Percentiles rank a stretch among this genome's conserved stretches.
phyloP scores from a whole-genome alignment of 1,140 invertebrate species.

The Drosophila lowei region DNA sequence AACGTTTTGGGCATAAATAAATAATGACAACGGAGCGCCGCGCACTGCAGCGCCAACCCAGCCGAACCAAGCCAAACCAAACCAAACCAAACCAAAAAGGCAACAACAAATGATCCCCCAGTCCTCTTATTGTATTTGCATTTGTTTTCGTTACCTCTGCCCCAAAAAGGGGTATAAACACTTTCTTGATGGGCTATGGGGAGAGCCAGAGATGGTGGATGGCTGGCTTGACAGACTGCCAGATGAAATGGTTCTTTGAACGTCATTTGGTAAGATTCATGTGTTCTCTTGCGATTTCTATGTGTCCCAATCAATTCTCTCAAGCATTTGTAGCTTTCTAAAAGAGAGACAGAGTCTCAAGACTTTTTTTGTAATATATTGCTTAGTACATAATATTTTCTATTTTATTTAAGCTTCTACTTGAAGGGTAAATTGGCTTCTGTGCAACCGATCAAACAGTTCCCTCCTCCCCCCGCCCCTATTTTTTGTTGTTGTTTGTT shows the following conservation, averaged over 20 bases:
- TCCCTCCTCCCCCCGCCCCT: conserved; percentile 22
- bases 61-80: conserved; percentile 46
- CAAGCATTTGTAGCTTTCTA: too few species aligned
- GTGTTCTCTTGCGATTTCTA: too few species aligned
- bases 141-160: conserved; percentile 26
- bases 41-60: conserved; percentile 3
- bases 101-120: conserved; percentile 67
- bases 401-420: too few species aligned
- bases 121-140: conserved; percentile 47
- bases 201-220: too few species aligned
- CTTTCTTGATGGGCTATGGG: background rate
- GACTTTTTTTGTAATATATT: too few species aligned
- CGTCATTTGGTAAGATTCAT: background rate
- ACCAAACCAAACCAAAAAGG: conserved; percentile 61
- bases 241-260: background rate
- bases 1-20: conserved; percentile 80
- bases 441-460: conserved; percentile 26
- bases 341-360: too few species aligned
- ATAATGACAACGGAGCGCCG: conserved; percentile 65
- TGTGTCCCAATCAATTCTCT: too few species aligned
- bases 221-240: background rate
- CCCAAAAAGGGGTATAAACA: conserved; percentile 9
- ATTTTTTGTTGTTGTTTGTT: conserved; percentile 49
- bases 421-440: conserved; percentile 33
- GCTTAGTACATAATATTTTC: too few species aligned